Evolutionary conservation across 2,888 invertebrate genomes (phyloP).

Genomic region (Tetrapedia diversipes): DNA sequence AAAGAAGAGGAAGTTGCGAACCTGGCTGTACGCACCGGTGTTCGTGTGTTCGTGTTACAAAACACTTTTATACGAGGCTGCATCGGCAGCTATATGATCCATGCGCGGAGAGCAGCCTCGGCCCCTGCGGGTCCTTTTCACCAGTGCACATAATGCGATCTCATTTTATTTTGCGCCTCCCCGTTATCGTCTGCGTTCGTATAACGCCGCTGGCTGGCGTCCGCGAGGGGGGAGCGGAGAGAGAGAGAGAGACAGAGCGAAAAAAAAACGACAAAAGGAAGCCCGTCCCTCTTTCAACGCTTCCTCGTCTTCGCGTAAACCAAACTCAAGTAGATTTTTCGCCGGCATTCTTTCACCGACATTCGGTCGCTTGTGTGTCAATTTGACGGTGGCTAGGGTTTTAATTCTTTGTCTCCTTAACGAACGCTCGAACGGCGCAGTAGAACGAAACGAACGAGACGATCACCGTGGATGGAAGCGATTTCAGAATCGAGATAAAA

Average conservation of each 20-base stretch:
- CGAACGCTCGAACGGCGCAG: background rate
- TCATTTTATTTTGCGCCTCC: constrained; percentile 68
- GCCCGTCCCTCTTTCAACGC: constrained; percentile 44
- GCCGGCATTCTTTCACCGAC: constrained; percentile 18
- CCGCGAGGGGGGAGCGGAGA: constrained; percentile 19
- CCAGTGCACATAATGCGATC: constrained; percentile 70
- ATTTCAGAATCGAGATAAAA: no score
- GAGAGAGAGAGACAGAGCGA: background rate
- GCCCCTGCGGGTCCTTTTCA: constrained; percentile 66
- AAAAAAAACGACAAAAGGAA: constrained; percentile 23
- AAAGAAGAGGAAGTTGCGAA: constrained; percentile 16
- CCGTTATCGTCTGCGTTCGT: constrained; percentile 67
- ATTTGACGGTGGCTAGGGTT: constrained; percentile 32
- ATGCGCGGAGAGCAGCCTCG: constrained; percentile 50
- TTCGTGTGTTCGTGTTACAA: constrained; percentile 36
- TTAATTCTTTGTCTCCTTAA: no score
- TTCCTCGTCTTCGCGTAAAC: constrained; percentile 41
- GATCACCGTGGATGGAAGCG: background rate
- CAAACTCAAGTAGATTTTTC: constrained; percentile 53
- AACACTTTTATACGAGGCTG: constrained; percentile 50
- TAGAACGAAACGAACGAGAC: background rate
- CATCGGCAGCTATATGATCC: constrained; percentile 63
- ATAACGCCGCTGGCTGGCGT: constrained; percentile 54
- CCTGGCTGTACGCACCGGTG: background rate
- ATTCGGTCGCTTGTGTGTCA: constrained; percentile 13